A percentile compares a stretch with the other conserved stretches of the same genome.
Conservation (phyloP, 2,797 vertebrate species). For the Lepilemur septentrionalis region DNA sequence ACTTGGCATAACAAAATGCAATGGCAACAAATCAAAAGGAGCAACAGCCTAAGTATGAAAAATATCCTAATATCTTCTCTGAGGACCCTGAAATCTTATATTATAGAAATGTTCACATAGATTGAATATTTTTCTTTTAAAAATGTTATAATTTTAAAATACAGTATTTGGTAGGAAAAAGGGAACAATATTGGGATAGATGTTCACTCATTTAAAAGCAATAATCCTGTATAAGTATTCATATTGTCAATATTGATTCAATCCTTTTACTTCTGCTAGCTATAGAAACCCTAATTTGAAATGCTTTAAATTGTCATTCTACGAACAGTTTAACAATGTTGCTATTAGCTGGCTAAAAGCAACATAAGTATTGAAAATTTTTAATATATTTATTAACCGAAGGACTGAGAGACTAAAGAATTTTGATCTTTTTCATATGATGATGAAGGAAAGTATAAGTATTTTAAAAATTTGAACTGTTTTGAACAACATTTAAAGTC, state of each 20-base stretch:
- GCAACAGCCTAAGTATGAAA: slow-evolving; percentile 57
- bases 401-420: slow-evolving; percentile 18
- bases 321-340: slow-evolving; percentile 16
- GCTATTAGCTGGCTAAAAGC: slow-evolving; percentile 23
- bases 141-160: slow-evolving; percentile 35
- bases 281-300: slow-evolving; percentile 3
- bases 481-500: slow-evolving; percentile 52
- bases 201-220: slow-evolving; percentile 23
- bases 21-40: slow-evolving; percentile 60
- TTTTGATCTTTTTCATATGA: slow-evolving; percentile 42
- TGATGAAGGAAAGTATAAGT: neutral
- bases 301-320: slow-evolving; percentile 49
- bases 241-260: slow-evolving; percentile 37
- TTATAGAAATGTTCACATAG: slow-evolving; percentile 70
- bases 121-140: slow-evolving; percentile 66
- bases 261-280: neutral
- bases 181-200: neutral
- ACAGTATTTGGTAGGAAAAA: slow-evolving; percentile 44
- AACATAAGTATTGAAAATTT: slow-evolving; percentile 28
- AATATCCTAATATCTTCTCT: slow-evolving; percentile 56
- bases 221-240: slow-evolving; percentile 9
- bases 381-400: neutral
- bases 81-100: slow-evolving; percentile 55
- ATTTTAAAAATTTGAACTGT: slow-evolving; percentile 50
- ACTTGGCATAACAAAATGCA: slow-evolving; percentile 74